A percentile compares a stretch with the other conserved stretches of the same genome.
Conservation (phyloP, 2,113 vertebrate species). For the Crotalus horridus region DNA sequence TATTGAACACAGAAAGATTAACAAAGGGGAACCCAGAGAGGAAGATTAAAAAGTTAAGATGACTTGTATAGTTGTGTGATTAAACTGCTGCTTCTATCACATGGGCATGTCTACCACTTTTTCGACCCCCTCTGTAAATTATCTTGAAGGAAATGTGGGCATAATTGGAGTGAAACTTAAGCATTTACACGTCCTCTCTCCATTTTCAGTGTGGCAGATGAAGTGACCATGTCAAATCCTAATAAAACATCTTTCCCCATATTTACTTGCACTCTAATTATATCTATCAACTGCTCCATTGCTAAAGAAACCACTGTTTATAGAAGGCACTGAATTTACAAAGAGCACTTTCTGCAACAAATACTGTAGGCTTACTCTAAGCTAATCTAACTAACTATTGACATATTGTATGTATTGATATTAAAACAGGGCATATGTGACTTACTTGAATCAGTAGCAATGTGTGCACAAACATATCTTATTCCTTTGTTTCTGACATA, state of each 20-base stretch:
- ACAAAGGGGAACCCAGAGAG: background rate
- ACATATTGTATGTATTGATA: background rate
- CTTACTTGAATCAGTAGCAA: background rate
- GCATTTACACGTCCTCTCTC: background rate
- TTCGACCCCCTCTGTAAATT: background rate
- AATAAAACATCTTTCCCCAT: background rate
- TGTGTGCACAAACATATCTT: background rate
- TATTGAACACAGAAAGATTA: background rate
- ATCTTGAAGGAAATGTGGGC: background rate
- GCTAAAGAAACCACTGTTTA: background rate
- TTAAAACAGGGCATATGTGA: background rate
- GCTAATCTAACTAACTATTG: background rate
- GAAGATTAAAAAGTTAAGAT: background rate
- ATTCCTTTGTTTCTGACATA: background rate
- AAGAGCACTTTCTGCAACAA: background rate
- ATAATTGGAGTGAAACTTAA: background rate
- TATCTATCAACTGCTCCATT: background rate
- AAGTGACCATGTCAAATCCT: background rate
- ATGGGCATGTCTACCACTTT: background rate
- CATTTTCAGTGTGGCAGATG: background rate
- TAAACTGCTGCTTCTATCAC: background rate
- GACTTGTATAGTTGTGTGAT: background rate
- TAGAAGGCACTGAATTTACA: background rate
- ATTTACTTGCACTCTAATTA: background rate
- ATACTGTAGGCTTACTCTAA: background rate